Evolutionary conservation across 2,113 vertebrate species (phyloP).

Genomic region (Protomyctophum bolini): DNA sequence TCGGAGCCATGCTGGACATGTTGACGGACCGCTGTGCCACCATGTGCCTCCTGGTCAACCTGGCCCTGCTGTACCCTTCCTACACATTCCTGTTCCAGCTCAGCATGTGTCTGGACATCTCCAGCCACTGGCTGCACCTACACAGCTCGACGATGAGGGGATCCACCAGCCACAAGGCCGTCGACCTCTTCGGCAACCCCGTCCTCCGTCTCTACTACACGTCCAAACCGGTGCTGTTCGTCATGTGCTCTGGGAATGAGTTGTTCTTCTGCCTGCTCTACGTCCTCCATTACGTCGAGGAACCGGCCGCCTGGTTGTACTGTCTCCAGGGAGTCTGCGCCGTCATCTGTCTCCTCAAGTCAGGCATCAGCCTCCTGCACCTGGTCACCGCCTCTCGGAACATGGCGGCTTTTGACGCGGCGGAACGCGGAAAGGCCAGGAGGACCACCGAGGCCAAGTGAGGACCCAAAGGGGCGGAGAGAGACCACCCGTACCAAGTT

Average conservation of each 20-base stretch:
- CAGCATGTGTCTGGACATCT: constrained; percentile 88
- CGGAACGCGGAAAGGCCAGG: constrained; percentile 75
- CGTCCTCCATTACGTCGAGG: constrained; percentile 79
- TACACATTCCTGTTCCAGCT: constrained; percentile 88
- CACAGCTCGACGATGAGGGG: constrained; percentile 88
- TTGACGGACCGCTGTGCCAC: constrained; percentile 90
- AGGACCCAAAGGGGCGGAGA: too few species aligned
- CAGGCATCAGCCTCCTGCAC: constrained; percentile 84
- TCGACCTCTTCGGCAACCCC: constrained; percentile 86
- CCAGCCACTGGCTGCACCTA: constrained; percentile 93
- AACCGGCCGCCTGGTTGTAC: constrained; percentile 81
- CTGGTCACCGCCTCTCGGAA: constrained; percentile 86
- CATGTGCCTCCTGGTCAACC: constrained; percentile 92
- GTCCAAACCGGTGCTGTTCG: constrained; percentile 86
- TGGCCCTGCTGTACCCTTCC: constrained; percentile 87
- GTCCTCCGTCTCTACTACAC: constrained; percentile 89
- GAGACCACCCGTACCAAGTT: too few species aligned
- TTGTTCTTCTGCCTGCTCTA: constrained; percentile 91
- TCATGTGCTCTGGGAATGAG: constrained; percentile 90
- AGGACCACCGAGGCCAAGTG: too few species aligned
- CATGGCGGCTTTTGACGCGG: constrained; percentile 85
- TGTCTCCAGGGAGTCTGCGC: constrained; percentile 78
- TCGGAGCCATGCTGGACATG: constrained; percentile 95
- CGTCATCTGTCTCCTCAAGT: constrained; percentile 80
- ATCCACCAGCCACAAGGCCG: constrained; percentile 86